phyloP scores from a whole-genome alignment of 2,113 vertebrate genomes.

The Poeciliopsis prolifica region DNA sequence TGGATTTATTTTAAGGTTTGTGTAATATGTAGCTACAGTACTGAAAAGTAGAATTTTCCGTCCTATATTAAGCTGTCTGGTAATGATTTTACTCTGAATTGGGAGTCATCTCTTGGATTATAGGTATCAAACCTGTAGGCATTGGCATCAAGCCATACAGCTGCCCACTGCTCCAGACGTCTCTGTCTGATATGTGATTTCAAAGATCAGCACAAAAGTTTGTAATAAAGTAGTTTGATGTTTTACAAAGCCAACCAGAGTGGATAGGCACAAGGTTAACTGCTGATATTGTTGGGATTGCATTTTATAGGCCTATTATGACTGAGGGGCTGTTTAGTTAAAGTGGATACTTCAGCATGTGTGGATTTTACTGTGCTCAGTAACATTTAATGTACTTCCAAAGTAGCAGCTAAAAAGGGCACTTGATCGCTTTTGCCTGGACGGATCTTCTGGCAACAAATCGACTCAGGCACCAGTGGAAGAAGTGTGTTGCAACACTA shows the following conservation, averaged over 20 bases:
- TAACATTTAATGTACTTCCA: constrained; percentile 35
- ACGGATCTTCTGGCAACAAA: constrained; percentile 32
- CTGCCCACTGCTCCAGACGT: not conserved
- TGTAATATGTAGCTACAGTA: not conserved
- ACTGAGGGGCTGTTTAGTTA: constrained; percentile 35
- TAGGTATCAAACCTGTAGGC: not conserved
- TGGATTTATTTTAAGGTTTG: not conserved
- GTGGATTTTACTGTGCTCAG: constrained; percentile 44
- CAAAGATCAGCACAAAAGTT: constrained; percentile 5
- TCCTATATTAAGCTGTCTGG: not conserved
- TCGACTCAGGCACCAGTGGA: constrained; percentile 24
- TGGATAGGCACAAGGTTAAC: constrained; percentile 16
- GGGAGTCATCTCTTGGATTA: not conserved
- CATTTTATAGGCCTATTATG: constrained; percentile 32
- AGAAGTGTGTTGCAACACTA: constrained; percentile 16
- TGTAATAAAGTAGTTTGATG: not conserved
- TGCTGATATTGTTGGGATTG: constrained; percentile 21
- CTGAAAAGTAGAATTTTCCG: not conserved
- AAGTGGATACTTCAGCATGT: constrained; percentile 53
- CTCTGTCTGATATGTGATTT: too few relatives aligned
- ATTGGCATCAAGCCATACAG: not conserved
- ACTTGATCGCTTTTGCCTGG: constrained; percentile 40
- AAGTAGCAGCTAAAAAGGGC: constrained; percentile 32
- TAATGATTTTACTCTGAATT: not conserved
- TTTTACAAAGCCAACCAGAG: not conserved